Conservation (phyloP, 2,797 vertebrate genomes). For the Aphelocoma californica region DNA sequence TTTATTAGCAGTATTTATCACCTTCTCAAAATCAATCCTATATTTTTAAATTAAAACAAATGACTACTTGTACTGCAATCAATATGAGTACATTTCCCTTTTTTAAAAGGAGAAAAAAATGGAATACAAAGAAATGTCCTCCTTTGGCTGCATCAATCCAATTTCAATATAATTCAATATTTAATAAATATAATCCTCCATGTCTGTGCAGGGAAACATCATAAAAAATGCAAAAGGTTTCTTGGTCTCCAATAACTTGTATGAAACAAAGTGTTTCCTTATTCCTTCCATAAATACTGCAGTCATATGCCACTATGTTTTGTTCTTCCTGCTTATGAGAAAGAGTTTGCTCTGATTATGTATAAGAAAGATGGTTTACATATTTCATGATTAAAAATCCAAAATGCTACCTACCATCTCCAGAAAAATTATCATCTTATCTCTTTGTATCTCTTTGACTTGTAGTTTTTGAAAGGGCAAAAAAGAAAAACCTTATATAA, state of each 20-base stretch:
- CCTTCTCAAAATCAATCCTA: slow-evolving; percentile 75
- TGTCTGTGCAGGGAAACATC: slow-evolving; percentile 69
- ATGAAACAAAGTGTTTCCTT: slow-evolving; percentile 54
- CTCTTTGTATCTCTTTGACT: slow-evolving; percentile 62
- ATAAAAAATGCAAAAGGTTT: slow-evolving; percentile 73
- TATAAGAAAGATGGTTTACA: slow-evolving; percentile 61
- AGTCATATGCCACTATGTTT: neutral
- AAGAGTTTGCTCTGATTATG: slow-evolving; percentile 57
- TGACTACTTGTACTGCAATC: slow-evolving; percentile 68
- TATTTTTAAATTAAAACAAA: slow-evolving; percentile 80
- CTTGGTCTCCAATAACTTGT: slow-evolving; percentile 59
- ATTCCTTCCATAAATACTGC: slow-evolving; percentile 69
- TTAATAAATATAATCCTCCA: slow-evolving; percentile 75
- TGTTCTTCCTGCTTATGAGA: neutral
- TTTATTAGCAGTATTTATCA: slow-evolving; percentile 78
- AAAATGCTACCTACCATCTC: slow-evolving; percentile 57
- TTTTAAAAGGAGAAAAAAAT: slow-evolving; percentile 63
- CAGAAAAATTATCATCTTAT: slow-evolving; percentile 48
- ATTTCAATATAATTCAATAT: slow-evolving; percentile 77
- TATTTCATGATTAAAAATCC: slow-evolving; percentile 66
- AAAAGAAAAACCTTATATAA: slow-evolving; percentile 80
- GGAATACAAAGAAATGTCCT: slow-evolving; percentile 67
- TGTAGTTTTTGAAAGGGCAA: slow-evolving; percentile 72
- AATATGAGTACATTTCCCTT: slow-evolving; percentile 72
- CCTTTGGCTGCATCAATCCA: slow-evolving; percentile 71